phyloP scores from a whole-genome alignment of 2,797 vertebrate species.

The Rousettus madagascariensis region DNA sequence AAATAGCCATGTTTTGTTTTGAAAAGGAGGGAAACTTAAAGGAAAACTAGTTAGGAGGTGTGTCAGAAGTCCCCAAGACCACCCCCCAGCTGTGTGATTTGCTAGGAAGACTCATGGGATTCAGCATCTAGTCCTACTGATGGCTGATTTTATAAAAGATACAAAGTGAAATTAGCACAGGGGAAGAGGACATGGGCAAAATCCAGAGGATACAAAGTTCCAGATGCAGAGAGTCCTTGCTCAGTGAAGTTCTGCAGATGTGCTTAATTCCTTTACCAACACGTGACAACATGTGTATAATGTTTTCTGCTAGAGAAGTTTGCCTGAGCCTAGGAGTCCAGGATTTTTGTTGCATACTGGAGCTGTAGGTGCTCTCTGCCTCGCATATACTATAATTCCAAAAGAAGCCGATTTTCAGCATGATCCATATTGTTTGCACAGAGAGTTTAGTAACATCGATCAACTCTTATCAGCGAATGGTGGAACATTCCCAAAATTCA shows the following conservation, averaged over 20 bases:
- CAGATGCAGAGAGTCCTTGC: background rate
- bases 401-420: background rate
- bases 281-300: background rate
- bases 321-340: background rate
- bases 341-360: background rate
- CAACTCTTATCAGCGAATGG: background rate
- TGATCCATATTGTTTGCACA: background rate
- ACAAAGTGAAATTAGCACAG: background rate
- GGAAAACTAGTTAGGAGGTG: background rate
- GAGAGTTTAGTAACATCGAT: background rate
- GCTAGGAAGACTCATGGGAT: too few species aligned
- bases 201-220: background rate
- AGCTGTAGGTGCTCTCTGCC: background rate
- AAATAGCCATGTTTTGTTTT: background rate
- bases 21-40: background rate
- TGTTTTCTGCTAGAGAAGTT: background rate
- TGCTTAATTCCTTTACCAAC: background rate
- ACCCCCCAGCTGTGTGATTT: background rate
- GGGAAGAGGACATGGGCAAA: background rate
- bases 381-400: background rate
- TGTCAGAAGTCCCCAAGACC: background rate
- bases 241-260: background rate
- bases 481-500: background rate
- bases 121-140: background rate
- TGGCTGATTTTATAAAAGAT: background rate